These are phyloP conservation scores for Alcis repandata DNA, from an alignment of 2,888 invertebrate species.

Conservation along the genomic window DNA sequence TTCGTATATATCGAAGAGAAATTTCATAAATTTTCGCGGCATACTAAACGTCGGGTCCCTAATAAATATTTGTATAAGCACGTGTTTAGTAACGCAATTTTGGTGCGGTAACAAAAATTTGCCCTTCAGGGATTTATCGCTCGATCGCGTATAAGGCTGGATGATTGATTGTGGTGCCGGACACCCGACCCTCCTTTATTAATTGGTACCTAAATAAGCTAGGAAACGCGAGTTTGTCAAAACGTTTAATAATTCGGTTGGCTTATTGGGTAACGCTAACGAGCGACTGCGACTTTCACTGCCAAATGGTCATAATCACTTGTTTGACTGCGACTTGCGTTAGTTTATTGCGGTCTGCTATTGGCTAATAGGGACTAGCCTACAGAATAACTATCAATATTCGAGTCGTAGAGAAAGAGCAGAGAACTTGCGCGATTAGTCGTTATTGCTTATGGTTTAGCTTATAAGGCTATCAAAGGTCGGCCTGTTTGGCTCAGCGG, in stretches of 20 bases:
- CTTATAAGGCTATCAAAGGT: too few relatives aligned
- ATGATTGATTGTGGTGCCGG: constrained; percentile 53
- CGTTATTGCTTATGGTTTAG: too few relatives aligned
- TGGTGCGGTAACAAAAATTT: constrained; percentile 26
- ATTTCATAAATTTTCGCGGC: constrained; percentile 6
- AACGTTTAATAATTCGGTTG: constrained; percentile 35
- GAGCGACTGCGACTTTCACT: too few relatives aligned
- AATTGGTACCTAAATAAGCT: constrained; percentile 44
- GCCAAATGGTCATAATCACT: too few relatives aligned
- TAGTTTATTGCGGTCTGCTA: too few relatives aligned
- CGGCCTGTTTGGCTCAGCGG: too few relatives aligned
- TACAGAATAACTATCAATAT: too few relatives aligned
- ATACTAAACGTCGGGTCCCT: constrained; percentile 2
- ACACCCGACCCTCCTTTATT: constrained; percentile 45
- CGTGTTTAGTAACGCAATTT: constrained; percentile 21
- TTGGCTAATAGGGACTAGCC: too few relatives aligned
- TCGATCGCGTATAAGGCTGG: constrained; percentile 37
- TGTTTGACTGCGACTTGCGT: too few relatives aligned
- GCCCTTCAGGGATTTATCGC: constrained; percentile 25
- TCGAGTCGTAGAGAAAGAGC: too few relatives aligned
- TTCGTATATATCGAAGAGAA: constrained; percentile 9
- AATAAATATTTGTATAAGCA: constrained; percentile 11
- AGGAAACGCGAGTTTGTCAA: constrained; percentile 45
- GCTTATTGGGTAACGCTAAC: background rate
- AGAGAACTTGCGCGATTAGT: too few relatives aligned